Evolutionary conservation across 2,888 invertebrate species (phyloP), one percentile per base, ranked within the genome.

Genomic region (Xanthostigma xanthostigma): DNA sequence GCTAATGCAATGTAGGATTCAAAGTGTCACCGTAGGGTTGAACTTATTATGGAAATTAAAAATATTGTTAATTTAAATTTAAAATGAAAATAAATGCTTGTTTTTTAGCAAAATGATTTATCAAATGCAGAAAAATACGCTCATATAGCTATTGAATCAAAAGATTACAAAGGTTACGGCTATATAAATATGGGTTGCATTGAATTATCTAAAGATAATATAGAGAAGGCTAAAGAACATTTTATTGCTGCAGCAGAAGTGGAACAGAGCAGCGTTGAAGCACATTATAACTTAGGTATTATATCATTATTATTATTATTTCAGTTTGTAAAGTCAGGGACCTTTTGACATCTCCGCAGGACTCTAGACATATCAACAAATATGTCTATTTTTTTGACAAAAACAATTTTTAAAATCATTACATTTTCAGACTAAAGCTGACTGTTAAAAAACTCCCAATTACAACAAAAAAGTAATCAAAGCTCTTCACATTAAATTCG

Each of bases 111-210:
- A 73, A 84, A 84, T 33, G 87, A 90, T 58, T 69, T 79, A 49
- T 78, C 80, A 33, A 83, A 83, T 66, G 89, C 92, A 3, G 79
- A 81, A 59, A 79, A 74, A 65, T 90, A 77, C 67, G 85, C 79
- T 36, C 82, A 79, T 66, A 72, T 78, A 58, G 87, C 84, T 36
- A 75, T 85, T 57, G 75, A 77, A 56, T 75, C 82, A 9, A 86
- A 89, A 58, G 75, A 79, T 50, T 85, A 84, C 57, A 90, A 84
- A 65, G 78, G 89, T 1, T 78, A 83, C 59, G 90, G 89, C 8
- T 78, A 84, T 58, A 87, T 92, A 3, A 92, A 92, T 69, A 76
- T 87, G 59, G 87, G 90, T 8, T 88, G 89, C 56, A 84, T 88
- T 56, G 76, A 81, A 51, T 80, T 82, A 60, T 73, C 76, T 40